Conservation (phyloP, 2,888 invertebrate genomes). For the Macrophya annulata region DNA sequence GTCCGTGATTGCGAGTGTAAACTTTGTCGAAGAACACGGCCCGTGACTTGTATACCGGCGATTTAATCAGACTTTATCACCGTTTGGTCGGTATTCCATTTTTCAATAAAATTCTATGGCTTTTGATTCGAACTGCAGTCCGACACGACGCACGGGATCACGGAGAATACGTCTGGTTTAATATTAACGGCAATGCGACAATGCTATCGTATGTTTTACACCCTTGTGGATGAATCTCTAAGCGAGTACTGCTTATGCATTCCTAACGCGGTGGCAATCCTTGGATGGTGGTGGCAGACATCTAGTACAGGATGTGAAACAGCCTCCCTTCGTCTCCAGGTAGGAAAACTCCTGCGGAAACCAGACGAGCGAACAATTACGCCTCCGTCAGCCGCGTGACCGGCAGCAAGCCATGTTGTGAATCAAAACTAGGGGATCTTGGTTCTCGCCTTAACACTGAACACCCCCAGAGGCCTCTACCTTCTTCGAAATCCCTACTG, state of each 20-base stretch:
- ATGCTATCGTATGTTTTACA: conserved; percentile 27
- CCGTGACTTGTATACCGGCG: background rate
- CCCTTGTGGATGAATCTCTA: conserved; percentile 54
- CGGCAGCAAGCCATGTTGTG: conserved; percentile 75
- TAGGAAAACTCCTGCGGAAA: conserved; percentile 63
- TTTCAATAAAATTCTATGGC: background rate
- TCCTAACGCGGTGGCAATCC: conserved; percentile 77
- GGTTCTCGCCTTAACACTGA: background rate
- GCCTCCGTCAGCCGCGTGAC: conserved; percentile 76
- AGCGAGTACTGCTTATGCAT: conserved; percentile 74
- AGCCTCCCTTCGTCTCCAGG: conserved; percentile 9
- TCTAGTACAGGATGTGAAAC: conserved; percentile 57
- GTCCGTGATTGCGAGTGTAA: conserved; percentile 55
- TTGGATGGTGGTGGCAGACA: conserved; percentile 68
- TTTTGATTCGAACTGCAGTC: background rate
- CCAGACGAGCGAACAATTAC: conserved; percentile 78
- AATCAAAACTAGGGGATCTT: conserved; percentile 76
- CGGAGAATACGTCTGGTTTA: background rate
- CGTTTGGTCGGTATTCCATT: background rate
- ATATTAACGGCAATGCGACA: conserved; percentile 32
- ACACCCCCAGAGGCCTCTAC: background rate
- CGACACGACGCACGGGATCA: background rate
- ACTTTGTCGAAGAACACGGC: conserved; percentile 53
- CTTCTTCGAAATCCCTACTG: background rate
- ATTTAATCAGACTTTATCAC: conserved; percentile 12